These are phyloP conservation scores for Plotosus lineatus DNA, from an alignment of 2,113 vertebrate genomes.

Conservation along the genomic window DNA sequence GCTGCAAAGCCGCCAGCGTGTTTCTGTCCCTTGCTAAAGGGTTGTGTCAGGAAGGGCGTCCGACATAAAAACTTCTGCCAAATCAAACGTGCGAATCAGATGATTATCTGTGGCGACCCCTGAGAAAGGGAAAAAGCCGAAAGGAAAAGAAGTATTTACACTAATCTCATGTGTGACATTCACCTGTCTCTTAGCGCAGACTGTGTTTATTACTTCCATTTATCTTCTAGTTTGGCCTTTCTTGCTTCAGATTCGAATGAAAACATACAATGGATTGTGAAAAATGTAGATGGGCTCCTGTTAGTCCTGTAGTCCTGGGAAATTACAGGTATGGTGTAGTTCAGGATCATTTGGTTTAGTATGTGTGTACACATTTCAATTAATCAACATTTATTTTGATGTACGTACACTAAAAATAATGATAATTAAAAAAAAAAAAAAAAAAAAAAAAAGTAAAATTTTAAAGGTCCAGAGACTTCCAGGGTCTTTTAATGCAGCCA, in stretches of 20 bases:
- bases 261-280: not conserved
- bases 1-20: no score
- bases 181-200: slow-evolving; percentile 10
- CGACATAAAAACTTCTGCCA: no score
- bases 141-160: slow-evolving; percentile 23
- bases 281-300: not conserved
- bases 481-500: no score
- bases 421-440: no score
- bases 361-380: not conserved
- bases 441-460: no score
- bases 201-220: slow-evolving; percentile 19
- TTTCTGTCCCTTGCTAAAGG: no score
- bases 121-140: no score
- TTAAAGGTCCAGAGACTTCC: no score
- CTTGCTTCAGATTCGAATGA: not conserved
- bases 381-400: not conserved
- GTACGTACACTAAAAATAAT: not conserved
- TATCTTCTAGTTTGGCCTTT: slow-evolving; percentile 25
- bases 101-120: no score
- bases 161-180: slow-evolving; percentile 6
- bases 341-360: not conserved
- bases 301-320: not conserved
- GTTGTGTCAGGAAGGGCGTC: no score
- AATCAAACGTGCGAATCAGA: no score
- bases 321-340: not conserved